A percentile compares a stretch with the other conserved stretches of the same genome.
Evolutionary conservation across 2,888 invertebrate species (phyloP).

Genomic region (Endotricha flammealis): DNA sequence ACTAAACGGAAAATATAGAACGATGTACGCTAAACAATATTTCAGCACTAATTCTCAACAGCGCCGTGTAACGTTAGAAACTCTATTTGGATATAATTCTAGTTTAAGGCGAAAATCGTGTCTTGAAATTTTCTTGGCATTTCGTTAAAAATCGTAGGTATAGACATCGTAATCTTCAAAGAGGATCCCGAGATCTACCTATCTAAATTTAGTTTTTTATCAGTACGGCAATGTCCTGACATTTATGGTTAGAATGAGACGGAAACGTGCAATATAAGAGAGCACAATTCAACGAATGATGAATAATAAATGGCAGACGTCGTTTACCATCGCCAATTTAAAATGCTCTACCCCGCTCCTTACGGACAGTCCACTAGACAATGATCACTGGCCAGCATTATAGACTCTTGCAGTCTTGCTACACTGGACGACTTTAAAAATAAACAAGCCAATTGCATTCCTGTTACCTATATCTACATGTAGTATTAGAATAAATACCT

Average conservation of each 20-base stretch:
- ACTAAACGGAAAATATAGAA: constrained; percentile 6
- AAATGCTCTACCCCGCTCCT: constrained; percentile 46
- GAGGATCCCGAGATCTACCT: too few species aligned
- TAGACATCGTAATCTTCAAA: too few species aligned
- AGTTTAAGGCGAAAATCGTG: neutral
- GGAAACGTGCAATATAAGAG: constrained; percentile 41
- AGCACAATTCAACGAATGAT: constrained; percentile 42
- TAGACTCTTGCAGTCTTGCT: constrained; percentile 33
- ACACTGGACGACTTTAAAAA: constrained; percentile 56
- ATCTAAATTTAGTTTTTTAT: too few species aligned
- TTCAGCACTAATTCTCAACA: neutral
- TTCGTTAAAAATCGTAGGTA: too few species aligned
- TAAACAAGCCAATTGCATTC: constrained; percentile 61
- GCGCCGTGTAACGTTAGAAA: too few species aligned
- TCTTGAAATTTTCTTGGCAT: too few species aligned
- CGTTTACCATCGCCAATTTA: constrained; percentile 48
- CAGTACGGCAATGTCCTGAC: too few species aligned
- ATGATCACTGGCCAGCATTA: constrained; percentile 22
- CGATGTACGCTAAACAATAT: constrained; percentile 1
- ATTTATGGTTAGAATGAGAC: constrained; percentile 15
- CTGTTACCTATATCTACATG: constrained; percentile 40
- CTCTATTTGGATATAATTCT: too few species aligned
- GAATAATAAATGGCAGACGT: constrained; percentile 51
- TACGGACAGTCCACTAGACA: constrained; percentile 20
- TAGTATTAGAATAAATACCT: constrained; percentile 20